phyloP scores from a whole-genome alignment of 2,113 vertebrate genomes.

The Bothrops jararaca region DNA sequence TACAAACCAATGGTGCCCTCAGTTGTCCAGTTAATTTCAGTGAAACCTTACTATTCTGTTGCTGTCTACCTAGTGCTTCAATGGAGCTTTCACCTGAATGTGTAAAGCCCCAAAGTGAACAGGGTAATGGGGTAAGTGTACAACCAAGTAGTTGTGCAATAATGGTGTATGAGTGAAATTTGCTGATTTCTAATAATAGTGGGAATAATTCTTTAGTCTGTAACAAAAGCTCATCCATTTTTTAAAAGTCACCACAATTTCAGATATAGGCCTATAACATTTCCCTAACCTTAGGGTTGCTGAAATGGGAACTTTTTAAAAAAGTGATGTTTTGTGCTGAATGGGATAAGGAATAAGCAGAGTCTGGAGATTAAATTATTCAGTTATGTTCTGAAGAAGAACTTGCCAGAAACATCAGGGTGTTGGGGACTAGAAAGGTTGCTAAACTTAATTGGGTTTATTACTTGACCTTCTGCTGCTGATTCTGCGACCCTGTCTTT shows the following conservation, averaged over 20 bases:
- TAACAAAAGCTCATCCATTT: not conserved
- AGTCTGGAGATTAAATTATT: conserved; percentile 15
- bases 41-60: not conserved
- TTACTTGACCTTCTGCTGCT: not conserved
- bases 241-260: not conserved
- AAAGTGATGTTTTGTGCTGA: not conserved
- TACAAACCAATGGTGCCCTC: not conserved
- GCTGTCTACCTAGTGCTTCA: not conserved
- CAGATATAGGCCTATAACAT: too few species aligned
- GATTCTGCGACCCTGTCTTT: not conserved
- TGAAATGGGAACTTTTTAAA: not conserved
- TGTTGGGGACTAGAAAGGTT: not conserved
- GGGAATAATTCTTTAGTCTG: not conserved
- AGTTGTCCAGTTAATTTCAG: not conserved
- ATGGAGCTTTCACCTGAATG: not conserved
- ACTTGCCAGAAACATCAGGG: not conserved
- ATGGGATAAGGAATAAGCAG: not conserved
- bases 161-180: not conserved
- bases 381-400: not conserved
- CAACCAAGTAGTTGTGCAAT: not conserved
- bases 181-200: not conserved
- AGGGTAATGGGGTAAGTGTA: not conserved
- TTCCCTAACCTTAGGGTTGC: not conserved
- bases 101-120: not conserved
- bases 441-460: not conserved